These are phyloP conservation scores for Eufriesea mexicana DNA, from an alignment of 1,140 invertebrate species.

Conservation along the genomic window DNA sequence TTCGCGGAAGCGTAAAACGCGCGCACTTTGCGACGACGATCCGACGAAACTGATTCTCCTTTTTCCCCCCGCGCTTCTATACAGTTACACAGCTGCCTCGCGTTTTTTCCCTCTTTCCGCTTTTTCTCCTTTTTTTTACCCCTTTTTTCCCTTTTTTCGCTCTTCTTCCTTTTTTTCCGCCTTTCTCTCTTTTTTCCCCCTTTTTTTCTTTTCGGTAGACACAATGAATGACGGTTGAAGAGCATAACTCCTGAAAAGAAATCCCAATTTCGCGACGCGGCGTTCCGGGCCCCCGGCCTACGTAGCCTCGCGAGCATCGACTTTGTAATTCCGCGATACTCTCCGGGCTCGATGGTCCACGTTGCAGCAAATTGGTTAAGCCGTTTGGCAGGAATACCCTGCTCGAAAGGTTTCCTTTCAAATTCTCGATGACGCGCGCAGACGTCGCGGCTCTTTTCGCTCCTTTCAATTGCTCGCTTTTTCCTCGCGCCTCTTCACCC, in stretches of 20 bases:
- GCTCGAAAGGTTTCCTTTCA: background rate
- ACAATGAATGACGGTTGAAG: slow-evolving; percentile 50
- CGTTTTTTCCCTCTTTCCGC: slow-evolving; percentile 3
- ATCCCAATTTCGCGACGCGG: slow-evolving; percentile 34
- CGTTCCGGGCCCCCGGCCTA: background rate
- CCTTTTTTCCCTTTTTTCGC: background rate
- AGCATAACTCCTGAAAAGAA: slow-evolving; percentile 41
- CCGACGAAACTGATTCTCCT: slow-evolving; percentile 53
- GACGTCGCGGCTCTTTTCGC: background rate
- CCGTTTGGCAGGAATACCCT: background rate
- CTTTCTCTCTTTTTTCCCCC: background rate
- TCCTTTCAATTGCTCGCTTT: no score
- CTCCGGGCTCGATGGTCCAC: background rate
- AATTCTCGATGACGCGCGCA: background rate
- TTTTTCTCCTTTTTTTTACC: background rate
- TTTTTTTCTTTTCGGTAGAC: slow-evolving; percentile 1
- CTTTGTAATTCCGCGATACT: slow-evolving; percentile 24
- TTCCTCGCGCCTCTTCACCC: no score
- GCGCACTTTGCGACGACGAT: slow-evolving; percentile 39
- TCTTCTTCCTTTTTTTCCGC: background rate
- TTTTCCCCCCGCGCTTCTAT: slow-evolving; percentile 8
- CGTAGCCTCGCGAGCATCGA: background rate
- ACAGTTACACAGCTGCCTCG: slow-evolving; percentile 24
- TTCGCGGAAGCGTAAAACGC: slow-evolving; percentile 39
- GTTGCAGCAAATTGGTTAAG: background rate